Percentiles rank a stretch among this genome's conserved stretches.
Conservation (phyloP, 2,113 vertebrate genomes). For the Dromas ardeola region DNA sequence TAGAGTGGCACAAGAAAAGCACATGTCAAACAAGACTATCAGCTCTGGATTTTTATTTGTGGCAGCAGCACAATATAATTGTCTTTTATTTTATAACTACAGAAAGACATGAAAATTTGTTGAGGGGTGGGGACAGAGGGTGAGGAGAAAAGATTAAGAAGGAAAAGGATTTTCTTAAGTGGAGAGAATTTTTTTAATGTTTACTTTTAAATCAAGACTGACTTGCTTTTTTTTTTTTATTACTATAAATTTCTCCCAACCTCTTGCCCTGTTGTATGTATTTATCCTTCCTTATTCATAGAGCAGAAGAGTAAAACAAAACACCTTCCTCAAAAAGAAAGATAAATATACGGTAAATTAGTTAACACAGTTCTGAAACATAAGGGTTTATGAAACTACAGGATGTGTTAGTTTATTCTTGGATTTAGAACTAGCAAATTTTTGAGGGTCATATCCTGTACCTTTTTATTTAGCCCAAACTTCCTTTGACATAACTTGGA, state of each 20-base stretch:
- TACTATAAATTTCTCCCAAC: neutral
- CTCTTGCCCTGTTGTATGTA: neutral
- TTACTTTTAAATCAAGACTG: neutral
- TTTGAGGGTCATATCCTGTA: slow-evolving; percentile 16
- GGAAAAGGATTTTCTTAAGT: neutral
- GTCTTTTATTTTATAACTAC: neutral
- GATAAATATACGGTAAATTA: neutral
- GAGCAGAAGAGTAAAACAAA: neutral
- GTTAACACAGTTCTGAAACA: neutral
- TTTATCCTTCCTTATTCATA: neutral
- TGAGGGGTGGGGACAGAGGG: neutral
- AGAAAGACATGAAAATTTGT: neutral
- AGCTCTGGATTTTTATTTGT: neutral
- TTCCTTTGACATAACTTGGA: slow-evolving; percentile 15
- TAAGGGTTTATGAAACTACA: neutral
- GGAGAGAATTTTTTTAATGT: neutral
- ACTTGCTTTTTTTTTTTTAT: neutral
- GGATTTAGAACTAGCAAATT: neutral
- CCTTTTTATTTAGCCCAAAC: slow-evolving; percentile 10
- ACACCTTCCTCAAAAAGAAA: neutral
- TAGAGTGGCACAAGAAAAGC: neutral
- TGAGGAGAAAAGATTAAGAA: neutral
- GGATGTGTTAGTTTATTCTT: slow-evolving; percentile 24
- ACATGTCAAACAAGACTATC: neutral
- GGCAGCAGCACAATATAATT: neutral